phyloP scores from a whole-genome alignment of 92 coral and sea anemone genomes.

The Palythoa grandis region DNA sequence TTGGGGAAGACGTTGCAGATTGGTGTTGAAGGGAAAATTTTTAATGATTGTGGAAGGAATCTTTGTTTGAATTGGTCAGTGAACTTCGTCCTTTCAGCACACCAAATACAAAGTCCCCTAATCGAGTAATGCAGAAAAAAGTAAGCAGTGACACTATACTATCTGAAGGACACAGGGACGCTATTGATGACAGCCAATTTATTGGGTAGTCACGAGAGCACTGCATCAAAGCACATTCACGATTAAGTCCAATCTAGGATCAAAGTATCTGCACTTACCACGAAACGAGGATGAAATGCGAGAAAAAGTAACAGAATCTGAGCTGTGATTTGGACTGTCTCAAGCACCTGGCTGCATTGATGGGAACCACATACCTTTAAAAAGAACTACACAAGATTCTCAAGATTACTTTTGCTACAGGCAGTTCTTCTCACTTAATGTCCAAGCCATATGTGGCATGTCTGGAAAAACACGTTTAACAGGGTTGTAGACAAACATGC shows the following conservation, averaged over 20 bases:
- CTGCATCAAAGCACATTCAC: not conserved
- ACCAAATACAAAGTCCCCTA: too few species aligned
- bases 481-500: too few species aligned
- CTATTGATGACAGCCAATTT: not conserved
- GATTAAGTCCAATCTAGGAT: conserved; percentile 43
- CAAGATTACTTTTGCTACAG: conserved; percentile 52
- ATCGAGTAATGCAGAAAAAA: not conserved
- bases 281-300: conserved; percentile 52
- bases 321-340: conserved; percentile 40
- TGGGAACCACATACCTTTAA: conserved; percentile 48
- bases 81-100: too few species aligned
- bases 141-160: not conserved
- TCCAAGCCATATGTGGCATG: conserved; percentile 22
- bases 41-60: too few species aligned
- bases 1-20: too few species aligned
- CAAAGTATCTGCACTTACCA: conserved; percentile 48
- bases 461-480: too few species aligned
- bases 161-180: not conserved
- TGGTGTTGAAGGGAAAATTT: too few species aligned
- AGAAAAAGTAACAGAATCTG: conserved; percentile 54
- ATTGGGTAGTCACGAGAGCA: not conserved
- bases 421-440: conserved; percentile 27
- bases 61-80: too few species aligned
- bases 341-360: conserved; percentile 45
- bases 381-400: conserved; percentile 23